These are phyloP conservation scores for Stigmatopora argus DNA, from an alignment of 2,113 vertebrate species.

Conservation along the genomic window DNA sequence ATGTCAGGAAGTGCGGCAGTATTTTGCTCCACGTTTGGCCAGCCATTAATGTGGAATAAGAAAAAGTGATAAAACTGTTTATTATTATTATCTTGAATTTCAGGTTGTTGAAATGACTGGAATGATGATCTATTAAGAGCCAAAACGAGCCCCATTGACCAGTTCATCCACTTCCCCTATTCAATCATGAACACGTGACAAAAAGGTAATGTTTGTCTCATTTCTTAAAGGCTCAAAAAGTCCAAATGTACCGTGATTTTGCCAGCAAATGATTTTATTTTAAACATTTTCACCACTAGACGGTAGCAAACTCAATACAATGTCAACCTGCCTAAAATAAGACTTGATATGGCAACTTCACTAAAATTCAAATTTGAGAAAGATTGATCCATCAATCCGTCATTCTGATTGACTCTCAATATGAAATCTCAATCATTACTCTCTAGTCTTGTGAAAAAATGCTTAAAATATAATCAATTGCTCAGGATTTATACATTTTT, in stretches of 20 bases:
- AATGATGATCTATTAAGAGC: neutral
- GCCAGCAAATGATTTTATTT: too few species aligned
- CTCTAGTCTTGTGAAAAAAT: neutral
- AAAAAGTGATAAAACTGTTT: neutral
- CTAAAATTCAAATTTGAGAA: too few species aligned
- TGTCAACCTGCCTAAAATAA: too few species aligned
- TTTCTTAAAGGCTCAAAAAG: neutral
- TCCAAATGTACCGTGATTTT: too few species aligned
- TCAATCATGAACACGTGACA: neutral
- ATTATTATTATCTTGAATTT: neutral
- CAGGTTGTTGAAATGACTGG: neutral
- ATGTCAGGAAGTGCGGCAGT: too few species aligned
- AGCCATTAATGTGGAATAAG: neutral
- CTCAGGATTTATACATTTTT: neutral
- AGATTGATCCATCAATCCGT: too few species aligned
- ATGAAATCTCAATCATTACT: neutral
- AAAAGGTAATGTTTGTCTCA: neutral
- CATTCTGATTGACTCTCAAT: neutral
- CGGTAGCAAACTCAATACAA: too few species aligned
- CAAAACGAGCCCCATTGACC: neutral
- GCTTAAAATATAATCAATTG: neutral
- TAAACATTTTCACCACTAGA: too few species aligned
- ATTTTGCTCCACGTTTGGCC: too few species aligned
- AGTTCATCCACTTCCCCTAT: neutral
- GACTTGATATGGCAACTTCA: too few species aligned